A percentile compares a stretch with the other conserved stretches of the same genome.
Conservation (phyloP, 2,888 invertebrate genomes). For the Brachyptera putata region DNA sequence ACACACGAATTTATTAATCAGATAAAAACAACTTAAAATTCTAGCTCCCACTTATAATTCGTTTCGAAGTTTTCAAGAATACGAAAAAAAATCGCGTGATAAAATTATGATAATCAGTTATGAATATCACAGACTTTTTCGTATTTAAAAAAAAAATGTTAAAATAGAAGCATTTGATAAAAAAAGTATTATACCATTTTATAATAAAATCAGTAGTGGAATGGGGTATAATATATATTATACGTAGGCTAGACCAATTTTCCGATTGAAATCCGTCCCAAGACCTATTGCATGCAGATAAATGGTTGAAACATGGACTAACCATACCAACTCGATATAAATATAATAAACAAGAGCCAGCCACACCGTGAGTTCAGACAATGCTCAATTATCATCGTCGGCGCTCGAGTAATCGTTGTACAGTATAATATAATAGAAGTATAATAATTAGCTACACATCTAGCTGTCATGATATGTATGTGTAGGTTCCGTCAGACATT, state of each 20-base stretch:
- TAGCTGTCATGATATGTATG: slow-evolving; percentile 31
- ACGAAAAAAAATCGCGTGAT: slow-evolving; percentile 13
- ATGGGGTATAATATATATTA: no score
- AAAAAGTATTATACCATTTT: no score
- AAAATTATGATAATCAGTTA: neutral
- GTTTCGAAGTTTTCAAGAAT: slow-evolving; percentile 3
- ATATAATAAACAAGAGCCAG: no score
- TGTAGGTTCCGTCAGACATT: slow-evolving; percentile 28
- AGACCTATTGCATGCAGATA: slow-evolving; percentile 14
- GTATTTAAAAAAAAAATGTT: neutral
- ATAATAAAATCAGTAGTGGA: no score
- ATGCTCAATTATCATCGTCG: slow-evolving; percentile 17
- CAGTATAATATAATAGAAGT: slow-evolving; percentile 28
- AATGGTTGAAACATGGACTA: neutral
- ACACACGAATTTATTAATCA: neutral
- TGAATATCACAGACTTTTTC: no score
- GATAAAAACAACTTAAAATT: slow-evolving; percentile 5
- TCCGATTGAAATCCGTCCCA: slow-evolving; percentile 6
- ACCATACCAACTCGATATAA: no score
- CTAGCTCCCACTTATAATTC: slow-evolving; percentile 1
- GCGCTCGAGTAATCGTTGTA: slow-evolving; percentile 24
- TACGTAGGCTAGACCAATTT: slow-evolving; percentile 15
- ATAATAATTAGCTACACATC: no score
- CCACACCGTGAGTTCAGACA: neutral
- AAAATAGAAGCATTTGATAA: no score